Base-by-base conservation (phyloP, 2,797 vertebrate species). In the Spinibarbus caldwelli region DNA sequence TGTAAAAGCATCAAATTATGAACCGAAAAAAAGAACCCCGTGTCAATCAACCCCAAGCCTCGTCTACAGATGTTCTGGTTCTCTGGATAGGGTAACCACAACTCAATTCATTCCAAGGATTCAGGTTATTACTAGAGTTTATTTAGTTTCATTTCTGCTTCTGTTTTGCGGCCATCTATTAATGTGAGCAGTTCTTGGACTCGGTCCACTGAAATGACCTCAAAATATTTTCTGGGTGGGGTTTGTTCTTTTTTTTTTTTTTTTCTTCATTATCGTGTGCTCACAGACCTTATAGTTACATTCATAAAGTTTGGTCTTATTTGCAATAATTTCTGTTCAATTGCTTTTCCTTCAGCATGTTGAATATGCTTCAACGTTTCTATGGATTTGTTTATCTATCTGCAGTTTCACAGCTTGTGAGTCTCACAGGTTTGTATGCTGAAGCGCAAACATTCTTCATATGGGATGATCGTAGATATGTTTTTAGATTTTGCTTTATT, bases 361-460 rank as follows among this genome's bases (percentile, higher is more conserved):
- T 12, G 26, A 52, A 80, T 6, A 80, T 80, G 79, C 9, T 70
- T 54, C 79, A 36, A 17, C 4, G 17, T 80, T 70, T 80, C 14
- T 26, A 26, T 70, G 64, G 47, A 54, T 47, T 70, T 38, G 0
- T 80, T 70, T 54, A 9, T 38, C 31, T 80, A 31, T 70, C 23
- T 0, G 64, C 45, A n/a, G 7, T 70, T 80, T 82, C 38, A n/a
- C n/a, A n/a, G n/a, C n/a, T n/a, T n/a, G n/a, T 66, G 26, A 9
- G 0, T 19, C 66, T 80, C 12, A 38, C 14, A 70, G 79, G 79
- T 80, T 70, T 70, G 79, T 80, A 49, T 67, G 7, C 7, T 79
- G 11, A 52, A n/a, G n/a, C n/a, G 6, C 19, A 21, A 52, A 7
- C 19, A 21, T 21, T 52, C 19, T 21, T 8, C 45, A 15, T 14